A percentile compares a stretch with the other conserved stretches of the same genome.
These are phyloP conservation scores for Chelidonichthys spinosus DNA, from an alignment of 2,797 vertebrate species.

Conservation along the genomic window DNA sequence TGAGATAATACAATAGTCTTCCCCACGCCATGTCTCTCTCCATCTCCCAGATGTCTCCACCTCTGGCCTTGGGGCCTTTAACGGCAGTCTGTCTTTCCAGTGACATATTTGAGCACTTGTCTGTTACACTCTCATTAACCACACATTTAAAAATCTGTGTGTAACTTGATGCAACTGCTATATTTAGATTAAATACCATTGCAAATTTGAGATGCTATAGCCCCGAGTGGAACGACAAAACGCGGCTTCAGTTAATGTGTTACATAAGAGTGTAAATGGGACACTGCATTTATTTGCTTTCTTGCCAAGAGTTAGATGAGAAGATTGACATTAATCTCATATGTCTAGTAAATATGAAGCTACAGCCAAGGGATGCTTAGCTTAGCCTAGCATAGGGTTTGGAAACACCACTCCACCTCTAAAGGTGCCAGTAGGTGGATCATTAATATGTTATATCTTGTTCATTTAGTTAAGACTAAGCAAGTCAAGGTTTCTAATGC, in stretches of 20 bases:
- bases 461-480: no score
- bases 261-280: no score
- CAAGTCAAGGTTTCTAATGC: no score
- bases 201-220: constrained; percentile 27
- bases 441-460: no score
- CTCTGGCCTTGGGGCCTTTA: constrained; percentile 54
- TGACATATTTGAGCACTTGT: constrained; percentile 15
- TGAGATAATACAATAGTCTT: not conserved
- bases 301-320: not conserved
- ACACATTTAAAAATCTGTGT: constrained; percentile 19
- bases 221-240: no score
- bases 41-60: constrained; percentile 41
- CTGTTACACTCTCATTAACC: constrained; percentile 22
- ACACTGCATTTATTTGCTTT: no score
- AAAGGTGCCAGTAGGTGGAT: no score
- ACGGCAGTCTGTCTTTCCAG: constrained; percentile 34
- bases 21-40: not conserved
- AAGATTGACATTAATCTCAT: not conserved
- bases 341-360: not conserved
- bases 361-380: not conserved
- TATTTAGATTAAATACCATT: no score
- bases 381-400: not conserved
- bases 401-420: not conserved
- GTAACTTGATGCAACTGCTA: constrained; percentile 9
- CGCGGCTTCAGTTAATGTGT: no score